Percentiles rank a stretch among this genome's conserved stretches.
phyloP scores from a whole-genome alignment of 2,888 invertebrate genomes.

The Protonemura montana region DNA sequence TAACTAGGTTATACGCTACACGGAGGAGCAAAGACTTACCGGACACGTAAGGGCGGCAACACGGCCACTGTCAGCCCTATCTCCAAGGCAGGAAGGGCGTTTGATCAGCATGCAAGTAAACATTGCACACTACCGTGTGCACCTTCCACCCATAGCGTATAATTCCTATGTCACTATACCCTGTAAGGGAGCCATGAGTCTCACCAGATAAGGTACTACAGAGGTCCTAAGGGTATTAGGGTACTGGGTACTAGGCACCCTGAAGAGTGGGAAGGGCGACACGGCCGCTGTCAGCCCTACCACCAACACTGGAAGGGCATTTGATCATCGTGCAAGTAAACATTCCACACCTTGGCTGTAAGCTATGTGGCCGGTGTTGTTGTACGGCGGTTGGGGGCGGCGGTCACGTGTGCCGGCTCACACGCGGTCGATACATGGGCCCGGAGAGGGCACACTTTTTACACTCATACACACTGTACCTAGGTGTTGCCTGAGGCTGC shows the following conservation, averaged over 20 bases:
- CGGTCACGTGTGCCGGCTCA: background rate
- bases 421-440: background rate
- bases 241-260: too few species aligned
- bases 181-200: too few species aligned
- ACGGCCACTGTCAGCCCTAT: too few species aligned
- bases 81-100: background rate
- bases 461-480: background rate
- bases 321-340: background rate
- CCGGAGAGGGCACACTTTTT: background rate
- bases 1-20: too few species aligned
- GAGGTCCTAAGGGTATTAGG: too few species aligned
- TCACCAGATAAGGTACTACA: too few species aligned
- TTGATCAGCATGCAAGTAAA: background rate
- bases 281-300: too few species aligned
- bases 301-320: background rate
- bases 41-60: too few species aligned
- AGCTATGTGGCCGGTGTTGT: background rate
- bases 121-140: background rate
- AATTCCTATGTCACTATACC: too few species aligned
- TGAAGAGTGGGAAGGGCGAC: too few species aligned
- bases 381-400: background rate
- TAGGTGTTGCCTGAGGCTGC: background rate
- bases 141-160: too few species aligned
- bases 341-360: background rate
- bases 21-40: too few species aligned